phyloP scores from a whole-genome alignment of 1,140 invertebrate genomes.

The Bombus sylvicola region DNA sequence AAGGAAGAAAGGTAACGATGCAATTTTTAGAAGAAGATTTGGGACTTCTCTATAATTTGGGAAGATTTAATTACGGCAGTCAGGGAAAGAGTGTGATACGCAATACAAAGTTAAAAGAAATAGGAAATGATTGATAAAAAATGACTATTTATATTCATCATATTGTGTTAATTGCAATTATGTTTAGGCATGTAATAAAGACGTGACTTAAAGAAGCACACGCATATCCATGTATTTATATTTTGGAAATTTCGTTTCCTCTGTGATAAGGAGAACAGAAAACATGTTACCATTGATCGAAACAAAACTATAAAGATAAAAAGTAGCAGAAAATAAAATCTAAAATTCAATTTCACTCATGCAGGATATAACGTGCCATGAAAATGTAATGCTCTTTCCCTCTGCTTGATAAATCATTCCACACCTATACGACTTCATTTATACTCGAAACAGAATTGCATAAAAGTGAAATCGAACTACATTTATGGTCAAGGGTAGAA shows the following conservation, averaged over 20 bases:
- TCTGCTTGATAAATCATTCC: constrained; percentile 34
- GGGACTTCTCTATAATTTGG: background rate
- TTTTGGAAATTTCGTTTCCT: too few species aligned
- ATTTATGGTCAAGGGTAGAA: background rate
- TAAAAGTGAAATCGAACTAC: constrained; percentile 44
- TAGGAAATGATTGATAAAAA: too few species aligned
- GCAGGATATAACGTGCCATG: background rate
- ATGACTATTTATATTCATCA: too few species aligned
- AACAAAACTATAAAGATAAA: background rate
- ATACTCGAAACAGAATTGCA: background rate
- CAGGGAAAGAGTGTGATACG: too few species aligned
- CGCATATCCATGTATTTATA: too few species aligned
- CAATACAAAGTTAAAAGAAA: too few species aligned
- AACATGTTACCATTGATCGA: background rate
- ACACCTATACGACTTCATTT: background rate
- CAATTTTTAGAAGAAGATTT: background rate
- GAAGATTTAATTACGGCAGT: too few species aligned
- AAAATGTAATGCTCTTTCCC: background rate
- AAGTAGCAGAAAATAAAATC: background rate
- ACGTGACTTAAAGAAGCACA: too few species aligned
- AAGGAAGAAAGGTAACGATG: background rate
- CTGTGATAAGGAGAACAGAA: too few species aligned
- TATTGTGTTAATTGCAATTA: too few species aligned
- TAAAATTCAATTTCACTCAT: constrained; percentile 21
- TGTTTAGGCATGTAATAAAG: too few species aligned